Evolutionary conservation across 2,113 vertebrate genomes (phyloP).

Genomic region (Catharus bicknelli): DNA sequence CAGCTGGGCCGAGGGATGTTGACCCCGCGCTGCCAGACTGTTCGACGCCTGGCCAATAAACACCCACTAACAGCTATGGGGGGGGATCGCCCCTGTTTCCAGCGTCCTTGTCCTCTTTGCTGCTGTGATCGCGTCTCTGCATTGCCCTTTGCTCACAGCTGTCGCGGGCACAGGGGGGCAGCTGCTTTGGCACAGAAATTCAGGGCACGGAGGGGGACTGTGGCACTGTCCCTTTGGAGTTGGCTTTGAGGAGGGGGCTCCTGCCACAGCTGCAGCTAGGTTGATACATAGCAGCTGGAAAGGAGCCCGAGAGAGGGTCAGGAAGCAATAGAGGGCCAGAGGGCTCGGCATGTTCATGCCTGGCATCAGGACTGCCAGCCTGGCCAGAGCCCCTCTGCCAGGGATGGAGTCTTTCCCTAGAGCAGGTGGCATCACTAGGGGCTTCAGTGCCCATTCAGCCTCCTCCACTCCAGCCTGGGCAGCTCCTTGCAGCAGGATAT

Average conservation of each 20-base stretch:
- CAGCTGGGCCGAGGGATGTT: not conserved
- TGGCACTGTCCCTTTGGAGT: not conserved
- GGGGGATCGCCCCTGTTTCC: not conserved
- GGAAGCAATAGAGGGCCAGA: not conserved
- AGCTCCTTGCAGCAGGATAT: not conserved
- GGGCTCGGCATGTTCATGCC: not conserved
- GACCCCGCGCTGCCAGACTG: conserved; percentile 7
- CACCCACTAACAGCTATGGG: conserved; percentile 35
- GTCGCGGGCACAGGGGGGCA: accelerated
- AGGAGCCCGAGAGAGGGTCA: not conserved
- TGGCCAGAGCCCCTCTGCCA: not conserved
- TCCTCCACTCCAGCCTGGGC: not conserved
- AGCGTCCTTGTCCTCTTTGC: conserved; percentile 57
- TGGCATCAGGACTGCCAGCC: not conserved
- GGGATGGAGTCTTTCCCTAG: not conserved
- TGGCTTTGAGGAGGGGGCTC: not conserved
- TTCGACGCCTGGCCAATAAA: conserved; percentile 49
- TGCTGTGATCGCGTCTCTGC: not conserved
- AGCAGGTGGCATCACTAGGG: not conserved
- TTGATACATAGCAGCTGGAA: not conserved
- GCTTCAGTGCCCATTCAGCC: not conserved
- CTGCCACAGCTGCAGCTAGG: not conserved
- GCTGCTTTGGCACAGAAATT: not conserved
- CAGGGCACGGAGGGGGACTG: no score
- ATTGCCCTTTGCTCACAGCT: not conserved